phyloP scores from a whole-genome alignment of 2,888 invertebrate species.

The Scaptomyza polygonia region DNA sequence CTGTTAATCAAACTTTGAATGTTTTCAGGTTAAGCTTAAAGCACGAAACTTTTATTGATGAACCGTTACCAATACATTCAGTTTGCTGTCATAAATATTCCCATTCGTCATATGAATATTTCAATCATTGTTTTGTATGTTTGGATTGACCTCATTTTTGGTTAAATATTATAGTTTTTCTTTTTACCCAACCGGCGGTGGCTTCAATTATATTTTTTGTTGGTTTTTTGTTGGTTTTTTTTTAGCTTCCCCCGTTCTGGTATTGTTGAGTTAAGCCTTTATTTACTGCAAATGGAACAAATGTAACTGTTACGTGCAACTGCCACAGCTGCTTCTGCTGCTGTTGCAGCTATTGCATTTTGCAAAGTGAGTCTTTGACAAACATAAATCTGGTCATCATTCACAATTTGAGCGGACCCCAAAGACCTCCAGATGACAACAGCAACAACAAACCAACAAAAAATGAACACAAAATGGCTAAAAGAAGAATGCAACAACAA shows the following conservation, averaged over 20 bases:
- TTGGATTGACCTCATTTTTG: not conserved
- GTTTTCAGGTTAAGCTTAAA: not conserved
- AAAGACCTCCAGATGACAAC: not conserved
- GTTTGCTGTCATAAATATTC: not conserved
- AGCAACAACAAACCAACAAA: not conserved
- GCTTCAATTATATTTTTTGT: not conserved
- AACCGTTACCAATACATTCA: not conserved
- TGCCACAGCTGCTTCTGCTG: slow-evolving; percentile 3
- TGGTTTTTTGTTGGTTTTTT: not conserved
- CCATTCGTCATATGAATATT: not conserved
- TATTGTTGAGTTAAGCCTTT: slow-evolving; percentile 17
- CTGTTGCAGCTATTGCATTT: slow-evolving; percentile 33
- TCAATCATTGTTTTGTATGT: not conserved
- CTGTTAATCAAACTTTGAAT: not conserved
- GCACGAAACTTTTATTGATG: not conserved
- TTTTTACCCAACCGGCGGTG: not conserved
- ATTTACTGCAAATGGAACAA: slow-evolving; percentile 14
- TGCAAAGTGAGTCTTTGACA: slow-evolving; percentile 35
- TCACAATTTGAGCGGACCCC: slow-evolving; percentile 22
- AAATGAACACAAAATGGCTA: not conserved
- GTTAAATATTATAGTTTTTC: not conserved
- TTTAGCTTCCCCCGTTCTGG: not conserved
- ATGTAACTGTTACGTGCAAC: not conserved
- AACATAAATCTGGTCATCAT: slow-evolving; percentile 44
- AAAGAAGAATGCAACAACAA: slow-evolving; percentile 12